Percentiles rank a stretch among this genome's conserved stretches.
phyloP scores from a whole-genome alignment of 2,797 vertebrate species.

The Argya squamiceps region DNA sequence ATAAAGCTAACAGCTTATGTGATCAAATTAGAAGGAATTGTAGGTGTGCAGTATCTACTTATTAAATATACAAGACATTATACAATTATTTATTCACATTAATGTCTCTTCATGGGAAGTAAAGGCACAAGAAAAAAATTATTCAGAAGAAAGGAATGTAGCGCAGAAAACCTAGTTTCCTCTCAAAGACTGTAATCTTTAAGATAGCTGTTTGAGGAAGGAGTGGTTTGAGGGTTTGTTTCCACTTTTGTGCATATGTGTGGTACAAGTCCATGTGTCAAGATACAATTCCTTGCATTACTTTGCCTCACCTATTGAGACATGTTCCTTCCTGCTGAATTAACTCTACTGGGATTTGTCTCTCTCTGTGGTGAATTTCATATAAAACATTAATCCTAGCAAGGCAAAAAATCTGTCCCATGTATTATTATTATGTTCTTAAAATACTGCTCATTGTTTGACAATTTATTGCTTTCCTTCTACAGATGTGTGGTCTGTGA shows the following conservation, averaged over 20 bases:
- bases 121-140: not conserved
- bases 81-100: not conserved
- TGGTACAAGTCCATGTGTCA: not conserved
- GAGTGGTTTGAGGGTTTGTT: not conserved
- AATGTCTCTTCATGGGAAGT: not conserved
- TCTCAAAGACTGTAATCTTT: not conserved
- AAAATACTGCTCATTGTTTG: not conserved
- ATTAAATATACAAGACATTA: not conserved
- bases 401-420: fast-evolving
- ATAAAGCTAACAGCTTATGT: not conserved
- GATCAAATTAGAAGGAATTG: not conserved
- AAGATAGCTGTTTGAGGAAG: not conserved
- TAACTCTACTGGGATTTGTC: not conserved
- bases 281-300: not conserved
- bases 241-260: not conserved
- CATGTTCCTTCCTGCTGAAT: not conserved
- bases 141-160: not conserved
- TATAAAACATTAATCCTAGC: not conserved
- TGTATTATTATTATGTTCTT: not conserved
- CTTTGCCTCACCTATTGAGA: not conserved
- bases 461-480: not conserved
- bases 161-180: not conserved
- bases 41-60: not conserved
- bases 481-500: not conserved
- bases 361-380: not conserved